Evolutionary conservation across 2,797 vertebrate genomes (phyloP).

Genomic region (Vipera latastei): DNA sequence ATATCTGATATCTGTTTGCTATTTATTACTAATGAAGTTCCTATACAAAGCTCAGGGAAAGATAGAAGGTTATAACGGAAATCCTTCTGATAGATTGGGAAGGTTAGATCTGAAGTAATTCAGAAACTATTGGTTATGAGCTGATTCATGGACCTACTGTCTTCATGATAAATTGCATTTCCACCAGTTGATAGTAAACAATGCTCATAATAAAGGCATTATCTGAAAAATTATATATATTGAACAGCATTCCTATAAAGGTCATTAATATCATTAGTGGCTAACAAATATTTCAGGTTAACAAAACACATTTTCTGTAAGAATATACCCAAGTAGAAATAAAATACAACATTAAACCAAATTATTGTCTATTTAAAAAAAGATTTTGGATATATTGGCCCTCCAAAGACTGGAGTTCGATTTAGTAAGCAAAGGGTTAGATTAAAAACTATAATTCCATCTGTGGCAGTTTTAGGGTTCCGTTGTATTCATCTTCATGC

Average conservation of each 20-base stretch:
- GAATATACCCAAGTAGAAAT: background rate
- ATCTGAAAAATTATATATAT: background rate
- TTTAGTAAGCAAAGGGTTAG: background rate
- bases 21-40: slow-evolving; percentile 24
- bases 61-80: background rate
- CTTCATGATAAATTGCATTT: background rate
- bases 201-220: background rate
- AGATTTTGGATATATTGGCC: background rate
- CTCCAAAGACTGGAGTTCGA: background rate
- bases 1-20: background rate
- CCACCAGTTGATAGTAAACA: background rate
- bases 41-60: background rate
- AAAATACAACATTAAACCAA: background rate
- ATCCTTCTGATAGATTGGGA: background rate
- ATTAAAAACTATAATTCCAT: background rate
- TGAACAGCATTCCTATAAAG: background rate
- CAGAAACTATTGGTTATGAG: background rate
- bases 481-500: background rate
- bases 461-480: background rate
- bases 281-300: background rate
- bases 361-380: slow-evolving; percentile 1
- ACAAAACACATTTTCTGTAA: background rate
- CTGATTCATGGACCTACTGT: background rate
- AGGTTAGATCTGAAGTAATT: slow-evolving; percentile 13
- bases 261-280: background rate